Evolutionary conservation across 2,113 vertebrate species (phyloP).

Genomic region (Oreocharis arfaki): DNA sequence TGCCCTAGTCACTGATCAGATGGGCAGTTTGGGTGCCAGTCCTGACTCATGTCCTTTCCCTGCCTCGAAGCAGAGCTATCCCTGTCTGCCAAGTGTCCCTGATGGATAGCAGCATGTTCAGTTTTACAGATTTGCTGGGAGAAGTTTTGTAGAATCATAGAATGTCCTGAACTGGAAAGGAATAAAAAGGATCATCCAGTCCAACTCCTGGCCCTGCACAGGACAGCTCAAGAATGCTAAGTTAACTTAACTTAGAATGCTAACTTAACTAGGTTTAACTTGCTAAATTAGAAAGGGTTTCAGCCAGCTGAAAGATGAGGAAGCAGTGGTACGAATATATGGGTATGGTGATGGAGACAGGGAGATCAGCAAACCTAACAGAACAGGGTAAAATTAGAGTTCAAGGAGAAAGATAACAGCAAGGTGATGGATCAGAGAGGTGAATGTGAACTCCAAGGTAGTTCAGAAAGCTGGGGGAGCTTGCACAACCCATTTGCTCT

Average conservation of each 20-base stretch:
- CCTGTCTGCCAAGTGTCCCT: neutral
- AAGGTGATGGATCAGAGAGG: neutral
- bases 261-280: too few relatives aligned
- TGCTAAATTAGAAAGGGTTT: neutral
- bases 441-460: neutral
- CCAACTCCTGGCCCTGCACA: too few relatives aligned
- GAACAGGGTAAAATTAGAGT: neutral
- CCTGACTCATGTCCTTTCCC: neutral
- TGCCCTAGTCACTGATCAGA: neutral
- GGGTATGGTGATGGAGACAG: neutral
- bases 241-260: too few relatives aligned
- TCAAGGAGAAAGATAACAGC: neutral
- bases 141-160: too few relatives aligned
- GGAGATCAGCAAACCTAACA: neutral
- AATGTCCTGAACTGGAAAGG: too few relatives aligned
- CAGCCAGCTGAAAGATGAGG: neutral
- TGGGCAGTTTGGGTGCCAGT: neutral
- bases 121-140: too few relatives aligned
- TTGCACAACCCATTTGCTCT: neutral
- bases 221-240: too few relatives aligned
- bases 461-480: rapidly evolving
- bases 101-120: neutral
- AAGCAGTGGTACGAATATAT: neutral
- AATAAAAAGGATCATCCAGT: too few relatives aligned
- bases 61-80: neutral